Evolutionary conservation across 2,797 vertebrate species (phyloP), one percentile per base, ranked within the genome.

Genomic region (Esox lucius): DNA sequence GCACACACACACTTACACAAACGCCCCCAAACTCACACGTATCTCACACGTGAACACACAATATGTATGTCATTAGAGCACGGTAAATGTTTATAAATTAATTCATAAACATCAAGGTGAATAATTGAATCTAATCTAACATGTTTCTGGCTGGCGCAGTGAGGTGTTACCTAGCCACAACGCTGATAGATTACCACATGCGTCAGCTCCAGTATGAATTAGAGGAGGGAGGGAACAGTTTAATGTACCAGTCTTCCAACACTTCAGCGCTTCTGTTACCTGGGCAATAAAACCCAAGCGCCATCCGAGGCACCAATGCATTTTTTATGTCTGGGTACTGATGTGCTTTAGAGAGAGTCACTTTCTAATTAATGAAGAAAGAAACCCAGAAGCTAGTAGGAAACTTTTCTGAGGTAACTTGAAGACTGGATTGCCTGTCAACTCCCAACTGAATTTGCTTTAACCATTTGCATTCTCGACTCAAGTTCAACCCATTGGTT

Each of bases 311-410:
- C 74, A 79, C 49, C 26, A 79, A 53, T 70, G 53, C 48, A 56
- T 78, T 65, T 72, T 75, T 82, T 79, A 74, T 78, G 35, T 73
- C 64, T 42, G 48, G 48, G 15, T 46, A 75, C 75, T 75, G 75
- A 79, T 62, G 79, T 65, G 73, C 46, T 8, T 0, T 51, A 28
- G 35, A 33, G 26, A 28, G 31, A 48, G 35, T 22, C 22, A 12
- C 31, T 59, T 26, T 73, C 0, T 64, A 83, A 75, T 78, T 68
- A 53, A 70, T 48, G 5, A 19, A 31, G 16, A 71, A 26, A 65
- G 56, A 35, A 74, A 33, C 15, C 35, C 31, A 33, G 70, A 35
- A 75, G 46, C n/a, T 26, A 65, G 72, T 69, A 53, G 51, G 49
- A 33, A 49, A 73, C 48, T 15, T 17, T 46, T 11, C n/a, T 26